Percentiles rank a stretch among this genome's conserved stretches.
Evolutionary conservation across 2,113 vertebrate genomes (phyloP).

Genomic region (Tursiops truncatus): DNA sequence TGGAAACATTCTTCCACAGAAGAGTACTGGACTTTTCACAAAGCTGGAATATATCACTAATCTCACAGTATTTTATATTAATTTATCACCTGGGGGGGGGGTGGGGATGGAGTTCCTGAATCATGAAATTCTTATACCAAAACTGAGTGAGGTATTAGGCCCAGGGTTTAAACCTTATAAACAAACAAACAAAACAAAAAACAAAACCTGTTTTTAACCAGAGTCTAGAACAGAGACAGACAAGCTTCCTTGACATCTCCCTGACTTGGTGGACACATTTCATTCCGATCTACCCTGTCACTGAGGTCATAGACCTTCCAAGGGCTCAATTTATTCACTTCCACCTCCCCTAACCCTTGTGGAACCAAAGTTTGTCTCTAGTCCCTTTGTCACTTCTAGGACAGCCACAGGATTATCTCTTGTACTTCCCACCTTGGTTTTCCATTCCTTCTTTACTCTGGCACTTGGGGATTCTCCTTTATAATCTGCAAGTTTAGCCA

Average conservation of each 20-base stretch:
- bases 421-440: background rate
- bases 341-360: background rate
- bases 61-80: background rate
- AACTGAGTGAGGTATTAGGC: background rate
- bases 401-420: background rate
- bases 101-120: background rate
- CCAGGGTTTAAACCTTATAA: background rate
- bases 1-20: background rate
- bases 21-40: background rate
- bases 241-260: background rate
- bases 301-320: background rate
- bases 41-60: background rate
- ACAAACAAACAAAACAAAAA: background rate
- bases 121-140: background rate
- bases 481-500: background rate
- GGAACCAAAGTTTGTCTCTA: background rate
- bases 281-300: background rate
- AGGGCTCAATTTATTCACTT: background rate
- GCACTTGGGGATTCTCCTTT: background rate
- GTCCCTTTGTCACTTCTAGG: background rate
- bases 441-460: background rate
- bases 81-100: background rate
- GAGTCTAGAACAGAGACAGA: background rate
- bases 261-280: background rate
- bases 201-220: background rate